Evolutionary conservation across 2,888 invertebrate genomes (phyloP).

Genomic region (Auanema sp.): DNA sequence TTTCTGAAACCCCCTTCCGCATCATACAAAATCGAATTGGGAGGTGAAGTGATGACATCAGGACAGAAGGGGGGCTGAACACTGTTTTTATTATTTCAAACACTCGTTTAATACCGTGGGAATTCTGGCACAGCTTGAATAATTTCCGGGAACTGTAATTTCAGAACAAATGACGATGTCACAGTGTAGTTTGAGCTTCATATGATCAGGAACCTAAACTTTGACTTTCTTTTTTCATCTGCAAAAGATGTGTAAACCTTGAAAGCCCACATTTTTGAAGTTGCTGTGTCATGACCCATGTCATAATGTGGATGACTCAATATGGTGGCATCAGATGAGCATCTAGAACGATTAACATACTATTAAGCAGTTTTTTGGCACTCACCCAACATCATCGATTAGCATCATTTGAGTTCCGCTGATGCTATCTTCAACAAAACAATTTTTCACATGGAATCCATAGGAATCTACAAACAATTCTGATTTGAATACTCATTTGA

Average conservation of each 20-base stretch:
- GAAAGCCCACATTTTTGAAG: conserved; percentile 64
- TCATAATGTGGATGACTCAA: conserved; percentile 63
- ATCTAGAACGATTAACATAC: conserved; percentile 32
- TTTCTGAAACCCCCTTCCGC: conserved; percentile 36
- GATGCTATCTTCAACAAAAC: conserved; percentile 55
- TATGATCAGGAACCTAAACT: conserved; percentile 56
- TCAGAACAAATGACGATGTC: conserved; percentile 60
- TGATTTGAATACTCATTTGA: not conserved
- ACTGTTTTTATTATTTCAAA: not conserved
- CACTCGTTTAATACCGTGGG: conserved; percentile 48
- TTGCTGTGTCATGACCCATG: conserved; percentile 61
- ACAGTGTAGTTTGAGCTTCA: conserved; percentile 53
- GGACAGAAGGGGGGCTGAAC: conserved; percentile 62
- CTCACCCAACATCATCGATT: conserved; percentile 58
- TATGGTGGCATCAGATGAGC: conserved; percentile 63
- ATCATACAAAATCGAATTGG: conserved; percentile 60
- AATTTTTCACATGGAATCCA: conserved; percentile 61
- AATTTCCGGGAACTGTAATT: conserved; percentile 48
- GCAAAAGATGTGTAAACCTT: conserved; percentile 34
- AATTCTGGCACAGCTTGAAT: conserved; percentile 50
- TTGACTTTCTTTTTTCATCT: too few species aligned
- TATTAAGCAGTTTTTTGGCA: not conserved
- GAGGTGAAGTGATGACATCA: conserved; percentile 59
- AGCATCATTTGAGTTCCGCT: conserved; percentile 54
- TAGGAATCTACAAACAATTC: conserved; percentile 51